Conservation (phyloP, 2,888 invertebrate species). For the Agrotis segetum region DNA sequence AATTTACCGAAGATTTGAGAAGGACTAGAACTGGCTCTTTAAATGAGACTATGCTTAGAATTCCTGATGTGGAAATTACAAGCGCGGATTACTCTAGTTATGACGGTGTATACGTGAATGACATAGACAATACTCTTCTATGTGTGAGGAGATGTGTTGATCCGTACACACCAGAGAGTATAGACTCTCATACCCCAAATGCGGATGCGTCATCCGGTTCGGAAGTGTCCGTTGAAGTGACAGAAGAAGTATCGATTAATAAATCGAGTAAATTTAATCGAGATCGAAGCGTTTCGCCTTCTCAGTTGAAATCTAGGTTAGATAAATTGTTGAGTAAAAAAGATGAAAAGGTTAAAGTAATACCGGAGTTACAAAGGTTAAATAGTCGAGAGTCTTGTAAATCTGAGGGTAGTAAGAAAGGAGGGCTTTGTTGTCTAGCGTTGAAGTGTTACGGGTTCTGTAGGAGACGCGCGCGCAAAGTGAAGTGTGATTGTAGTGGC, state of each 20-base stretch:
- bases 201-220: conserved; percentile 82
- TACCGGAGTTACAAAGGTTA: conserved; percentile 78
- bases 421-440: conserved; percentile 83
- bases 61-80: conserved; percentile 89
- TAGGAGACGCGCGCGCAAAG: conserved; percentile 79
- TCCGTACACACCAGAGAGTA: conserved; percentile 96
- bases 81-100: conserved; percentile 85
- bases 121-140: conserved; percentile 89
- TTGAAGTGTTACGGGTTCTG: conserved; percentile 87
- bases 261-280: conserved; percentile 73
- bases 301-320: conserved; percentile 92
- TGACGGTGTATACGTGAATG: conserved; percentile 88
- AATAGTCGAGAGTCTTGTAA: conserved; percentile 85
- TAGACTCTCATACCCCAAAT: conserved; percentile 94
- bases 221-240: conserved; percentile 76
- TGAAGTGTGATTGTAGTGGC: conserved; percentile 80
- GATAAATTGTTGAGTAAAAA: conserved; percentile 81
- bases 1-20: conserved; percentile 70
- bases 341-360: conserved; percentile 70
- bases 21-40: conserved; percentile 80
- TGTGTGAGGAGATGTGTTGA: conserved; percentile 88
- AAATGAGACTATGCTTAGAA: conserved; percentile 79
- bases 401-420: conserved; percentile 79
- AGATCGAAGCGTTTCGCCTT: conserved; percentile 91
- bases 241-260: conserved; percentile 73